Evolutionary conservation across 1,140 invertebrate genomes (phyloP), one percentile per base, ranked within the genome.

Genomic region (Drosophila watanabei): DNA sequence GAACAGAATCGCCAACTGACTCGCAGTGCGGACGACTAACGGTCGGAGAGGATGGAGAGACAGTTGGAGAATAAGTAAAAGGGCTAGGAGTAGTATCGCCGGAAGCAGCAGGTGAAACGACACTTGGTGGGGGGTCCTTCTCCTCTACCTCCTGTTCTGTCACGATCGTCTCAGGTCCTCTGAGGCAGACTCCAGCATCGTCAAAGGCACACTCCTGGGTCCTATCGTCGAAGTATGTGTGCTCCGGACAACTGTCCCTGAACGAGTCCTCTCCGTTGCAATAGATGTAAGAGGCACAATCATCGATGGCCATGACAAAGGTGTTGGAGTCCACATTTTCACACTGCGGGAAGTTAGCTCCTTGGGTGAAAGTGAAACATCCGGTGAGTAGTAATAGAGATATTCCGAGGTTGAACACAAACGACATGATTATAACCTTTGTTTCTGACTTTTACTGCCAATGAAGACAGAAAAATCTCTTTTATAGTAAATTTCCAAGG

Each of bases 281-380:
- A 49, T 92, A 92, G n/a, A 92, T 82, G 32, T 91, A 92, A 3
- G 73, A 70, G 6, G 69, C 54, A 20, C 91, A 92, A 30, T 92
- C 82, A 2, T 89, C 85, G 33, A 76, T 57, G 3, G 66, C 69
- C 49, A 80, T 78, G 2, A 92, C 41, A 56, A 92, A 92, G 8
- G 78, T 89, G 37, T 91, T 78, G 4, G 28, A 5, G 1, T 54
- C 66, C 6, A 80, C 80, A 33, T 65, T 58, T 4, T 14, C 18
- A n/a, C 87, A 91, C 32, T 91, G 77, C 0, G 88, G 58, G 48
- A 83, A 91, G 0, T 68, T 64, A 35, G 76, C 66, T 0, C 62
- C 78, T 16, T 35, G 24, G 11, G 30, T 24, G 4, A 30, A 8
- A 8, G 33, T 5, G 1, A 65, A n/a, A 10, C 24, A 49, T 57